Conservation (phyloP, 2,113 vertebrate genomes). For the Aegotheles bennettii region DNA sequence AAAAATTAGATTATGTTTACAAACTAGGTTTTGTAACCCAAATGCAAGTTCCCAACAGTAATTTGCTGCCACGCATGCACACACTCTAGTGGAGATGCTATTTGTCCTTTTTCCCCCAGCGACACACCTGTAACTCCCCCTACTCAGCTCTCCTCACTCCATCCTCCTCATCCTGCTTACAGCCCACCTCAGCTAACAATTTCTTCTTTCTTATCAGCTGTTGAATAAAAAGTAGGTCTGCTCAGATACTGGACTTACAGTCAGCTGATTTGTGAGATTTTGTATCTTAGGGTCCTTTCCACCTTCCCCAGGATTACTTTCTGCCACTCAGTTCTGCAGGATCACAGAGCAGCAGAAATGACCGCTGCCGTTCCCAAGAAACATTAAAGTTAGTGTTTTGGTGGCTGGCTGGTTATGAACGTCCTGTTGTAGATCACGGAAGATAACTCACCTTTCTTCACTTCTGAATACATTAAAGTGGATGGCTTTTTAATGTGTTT, state of each 20-base stretch:
- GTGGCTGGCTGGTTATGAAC: not conserved
- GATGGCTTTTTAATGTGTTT: not conserved
- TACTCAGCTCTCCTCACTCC: not conserved
- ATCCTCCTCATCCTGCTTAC: not conserved
- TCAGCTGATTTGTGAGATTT: not conserved
- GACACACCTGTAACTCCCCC: not conserved
- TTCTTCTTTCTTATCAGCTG: not conserved
- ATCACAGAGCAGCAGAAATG: rapidly evolving
- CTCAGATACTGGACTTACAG: not conserved
- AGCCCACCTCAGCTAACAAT: not conserved
- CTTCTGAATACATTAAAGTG: not conserved
- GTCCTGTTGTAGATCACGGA: not conserved
- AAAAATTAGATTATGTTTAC: not conserved
- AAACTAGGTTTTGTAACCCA: not conserved
- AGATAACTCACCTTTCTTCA: not conserved
- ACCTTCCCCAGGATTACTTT: not conserved
- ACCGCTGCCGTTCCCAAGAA: not conserved
- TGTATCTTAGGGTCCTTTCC: not conserved
- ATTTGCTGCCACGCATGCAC: not conserved
- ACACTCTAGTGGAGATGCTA: rapidly evolving
- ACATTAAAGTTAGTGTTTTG: not conserved
- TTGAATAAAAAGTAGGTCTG: not conserved
- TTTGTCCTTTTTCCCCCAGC: not conserved
- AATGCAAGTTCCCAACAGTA: not conserved
- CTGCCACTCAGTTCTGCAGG: not conserved